Base-by-base conservation (phyloP, 2,888 invertebrate species). In the Watsonalla binaria region DNA sequence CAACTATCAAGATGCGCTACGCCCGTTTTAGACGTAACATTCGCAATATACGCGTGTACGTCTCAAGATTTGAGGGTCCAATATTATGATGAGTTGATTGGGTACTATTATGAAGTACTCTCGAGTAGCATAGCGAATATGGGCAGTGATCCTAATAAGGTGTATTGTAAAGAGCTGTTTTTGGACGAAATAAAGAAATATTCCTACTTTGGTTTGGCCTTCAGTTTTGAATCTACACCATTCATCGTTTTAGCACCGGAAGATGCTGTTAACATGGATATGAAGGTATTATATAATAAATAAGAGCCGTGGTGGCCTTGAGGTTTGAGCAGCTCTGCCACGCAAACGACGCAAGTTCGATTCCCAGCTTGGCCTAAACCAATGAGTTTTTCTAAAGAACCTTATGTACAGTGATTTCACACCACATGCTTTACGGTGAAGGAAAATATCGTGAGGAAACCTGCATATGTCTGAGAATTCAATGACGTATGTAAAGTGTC, bases 1-100 rank as follows among this genome's bases (percentile, higher is more conserved):
- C 95, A 95, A 74, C 70, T 95, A 47, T 78, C 93, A 0, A 90
- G 92, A 70, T 92, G 89, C 60, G 90, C 92, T 0, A 91, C 92
- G 15, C 92, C 94, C 0, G 87, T 92, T 0, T 71, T 93, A 2
- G 94, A 94, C 68, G 51, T 94, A 8, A 69, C 87, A 0, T 94
- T 95, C 63, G 57, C 83, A 2, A 76, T 86, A 34, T 88, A 84
- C 56, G 86, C 94, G 0, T 95, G 95, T 62, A 93, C 94, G 0
- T 89, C 92, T 24, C 83, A 93, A 62, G 79, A 90, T 14, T 67
- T 94, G 39, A 85, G 94, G 6, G 79, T 87, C 13, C 60, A 90
- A 34, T 83, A 93, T 65, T 95, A 93, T 72, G 90, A 93, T 14
- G 82, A 92, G 0, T 72, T 94, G n/a, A 60, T 94, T 15, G 77